A percentile compares a stretch with the other conserved stretches of the same genome.
phyloP scores from a whole-genome alignment of 2,797 vertebrate species.

The Ambastaia sidthimunki region DNA sequence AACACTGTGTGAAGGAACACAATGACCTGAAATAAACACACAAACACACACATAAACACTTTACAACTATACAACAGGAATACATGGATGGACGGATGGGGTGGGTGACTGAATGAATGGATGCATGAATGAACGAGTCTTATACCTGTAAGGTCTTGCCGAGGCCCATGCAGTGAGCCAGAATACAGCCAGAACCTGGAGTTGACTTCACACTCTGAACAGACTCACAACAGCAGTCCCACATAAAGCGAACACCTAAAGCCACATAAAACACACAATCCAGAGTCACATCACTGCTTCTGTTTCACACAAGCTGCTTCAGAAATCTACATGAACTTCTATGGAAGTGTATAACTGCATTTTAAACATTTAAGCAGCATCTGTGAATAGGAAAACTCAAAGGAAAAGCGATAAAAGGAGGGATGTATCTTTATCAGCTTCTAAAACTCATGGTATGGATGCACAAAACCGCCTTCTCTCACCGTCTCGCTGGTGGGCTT shows the following conservation, averaged over 20 bases:
- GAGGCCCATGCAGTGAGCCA: conserved; percentile 98
- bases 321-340: too few species aligned
- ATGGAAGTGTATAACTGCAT: too few species aligned
- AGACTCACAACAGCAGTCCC: conserved; percentile 97
- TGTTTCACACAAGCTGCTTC: too few species aligned
- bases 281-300: background rate
- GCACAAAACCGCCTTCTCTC: conserved; percentile 48
- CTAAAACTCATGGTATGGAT: background rate
- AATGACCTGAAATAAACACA: conserved; percentile 84
- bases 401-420: too few species aligned
- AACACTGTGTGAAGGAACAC: conserved; percentile 93
- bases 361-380: too few species aligned
- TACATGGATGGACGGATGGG: too few species aligned
- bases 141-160: conserved; percentile 93
- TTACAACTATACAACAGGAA: too few species aligned
- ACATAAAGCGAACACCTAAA: conserved; percentile 96
- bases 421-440: background rate
- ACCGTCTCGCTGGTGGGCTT: conserved; percentile 97
- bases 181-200: conserved; percentile 91
- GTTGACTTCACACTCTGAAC: conserved; percentile 89
- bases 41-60: conserved; percentile 8
- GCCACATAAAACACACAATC: background rate
- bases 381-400: too few species aligned
- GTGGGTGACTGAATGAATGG: too few species aligned
- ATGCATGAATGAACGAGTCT: too few species aligned